A percentile compares a stretch with the other conserved stretches of the same genome.
phyloP scores from a whole-genome alignment of 2,797 vertebrate genomes.

The Glyptemys insculpta region DNA sequence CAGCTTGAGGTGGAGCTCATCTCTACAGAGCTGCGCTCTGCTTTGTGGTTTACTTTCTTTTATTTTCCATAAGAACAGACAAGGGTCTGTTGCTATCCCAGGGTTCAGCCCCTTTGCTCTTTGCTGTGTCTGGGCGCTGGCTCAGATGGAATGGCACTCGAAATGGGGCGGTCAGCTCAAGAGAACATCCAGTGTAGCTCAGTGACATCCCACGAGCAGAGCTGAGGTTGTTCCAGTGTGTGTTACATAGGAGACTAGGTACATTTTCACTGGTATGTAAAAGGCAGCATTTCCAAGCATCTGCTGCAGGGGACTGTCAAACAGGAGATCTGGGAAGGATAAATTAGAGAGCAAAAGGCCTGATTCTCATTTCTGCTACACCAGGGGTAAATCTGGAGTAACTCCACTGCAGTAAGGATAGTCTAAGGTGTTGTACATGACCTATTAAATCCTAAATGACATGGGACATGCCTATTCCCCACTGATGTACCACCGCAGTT shows the following conservation, averaged over 20 bases:
- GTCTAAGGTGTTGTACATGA: background rate
- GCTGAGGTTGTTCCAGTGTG: slow-evolving; percentile 69
- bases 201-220: background rate
- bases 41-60: background rate
- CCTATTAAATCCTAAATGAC: background rate
- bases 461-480: slow-evolving; percentile 14
- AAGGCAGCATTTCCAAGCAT: slow-evolving; percentile 71
- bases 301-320: slow-evolving; percentile 31
- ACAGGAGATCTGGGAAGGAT: slow-evolving; percentile 65
- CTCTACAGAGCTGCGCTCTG: background rate
- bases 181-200: background rate
- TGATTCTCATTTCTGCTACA: slow-evolving; percentile 70
- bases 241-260: slow-evolving; percentile 62
- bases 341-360: slow-evolving; percentile 68
- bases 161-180: background rate
- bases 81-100: background rate
- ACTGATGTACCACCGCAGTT: background rate
- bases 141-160: background rate
- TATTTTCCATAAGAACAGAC: background rate
- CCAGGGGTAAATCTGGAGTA: slow-evolving; percentile 69
- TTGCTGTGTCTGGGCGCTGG: background rate
- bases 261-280: slow-evolving; percentile 59
- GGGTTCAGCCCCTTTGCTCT: background rate
- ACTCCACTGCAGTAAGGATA: slow-evolving; percentile 27
- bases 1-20: background rate